A percentile compares a stretch with the other conserved stretches of the same genome.
Evolutionary conservation across 1,140 invertebrate genomes (phyloP).

Genomic region (Ostrea edulis): DNA sequence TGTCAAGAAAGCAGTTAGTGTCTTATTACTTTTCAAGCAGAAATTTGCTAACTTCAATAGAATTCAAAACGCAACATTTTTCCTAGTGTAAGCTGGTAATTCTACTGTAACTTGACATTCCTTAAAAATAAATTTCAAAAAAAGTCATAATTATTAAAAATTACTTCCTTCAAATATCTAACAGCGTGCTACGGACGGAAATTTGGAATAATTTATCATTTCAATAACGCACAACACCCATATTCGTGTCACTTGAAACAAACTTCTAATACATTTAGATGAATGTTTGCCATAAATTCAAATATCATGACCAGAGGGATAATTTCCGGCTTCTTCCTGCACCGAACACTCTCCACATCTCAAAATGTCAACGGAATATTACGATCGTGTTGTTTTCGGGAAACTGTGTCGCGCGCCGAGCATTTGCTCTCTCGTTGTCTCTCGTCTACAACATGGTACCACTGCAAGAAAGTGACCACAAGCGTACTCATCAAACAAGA

Average conservation of each 20-base stretch:
- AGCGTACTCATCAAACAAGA: background rate
- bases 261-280: background rate
- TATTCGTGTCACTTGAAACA: conserved; percentile 18
- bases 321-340: conserved; percentile 2
- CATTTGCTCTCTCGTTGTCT: background rate
- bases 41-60: background rate
- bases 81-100: background rate
- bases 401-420: background rate
- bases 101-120: background rate
- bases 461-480: background rate
- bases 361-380: background rate
- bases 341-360: background rate
- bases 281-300: background rate
- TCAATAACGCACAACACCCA: background rate
- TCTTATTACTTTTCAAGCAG: background rate
- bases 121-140: background rate
- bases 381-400: background rate
- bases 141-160: background rate
- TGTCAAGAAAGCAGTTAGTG: too few relatives aligned
- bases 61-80: background rate
- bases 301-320: background rate
- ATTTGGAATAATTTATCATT: background rate
- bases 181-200: background rate
- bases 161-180: background rate
- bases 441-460: background rate